Evolutionary conservation across 1,140 invertebrate genomes (phyloP), one percentile per base, ranked within the genome.

Genomic region (Pseudomyrmex gracilis): DNA sequence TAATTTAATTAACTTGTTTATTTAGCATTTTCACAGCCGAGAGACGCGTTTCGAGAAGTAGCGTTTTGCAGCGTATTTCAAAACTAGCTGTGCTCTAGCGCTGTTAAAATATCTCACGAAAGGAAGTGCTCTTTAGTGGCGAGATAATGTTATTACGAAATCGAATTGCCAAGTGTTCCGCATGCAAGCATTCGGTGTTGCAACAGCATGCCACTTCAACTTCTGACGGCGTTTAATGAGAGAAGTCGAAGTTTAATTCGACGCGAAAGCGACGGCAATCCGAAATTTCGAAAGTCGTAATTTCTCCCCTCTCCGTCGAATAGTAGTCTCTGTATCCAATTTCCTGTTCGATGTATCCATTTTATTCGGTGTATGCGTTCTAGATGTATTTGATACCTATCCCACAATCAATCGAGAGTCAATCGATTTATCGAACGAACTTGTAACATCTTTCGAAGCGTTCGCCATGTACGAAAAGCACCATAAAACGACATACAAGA

Each of bases 171-270:
- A 74, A 57, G 57, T 74, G 57, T 61, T 74, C 71, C 15, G 15
- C 9, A 20, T 45, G 15, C 71, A 17, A 49, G 71, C 71, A 74
- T 74, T 74, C 45, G 45, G 55, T 34, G 34, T 73, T 73, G 20
- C 57, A 24, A 45, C 71, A 24, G 58, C 43, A 22, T 47, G 71
- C 71, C 57, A 74, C 43, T 74, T 74, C 20, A 61, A 45, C 71
- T 74, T 17, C 57, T 74, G 71, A 49, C 71, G 71, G 71, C 71
- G 57, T 61, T 61, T 74, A 74, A 74, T 57, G 71, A 61, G 71
- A 74, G 71, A 74, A 74, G 71, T 74, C 57, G 24, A 74, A 74
- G 71, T 74, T 74, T 74, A 74, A 74, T 74, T 74, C 60, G 71
- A 74, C 71, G 71, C 45, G 20, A 74, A 74, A 74, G 71, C 71